phyloP scores from a whole-genome alignment of 2,888 invertebrate species.

The Metellina segmentata region DNA sequence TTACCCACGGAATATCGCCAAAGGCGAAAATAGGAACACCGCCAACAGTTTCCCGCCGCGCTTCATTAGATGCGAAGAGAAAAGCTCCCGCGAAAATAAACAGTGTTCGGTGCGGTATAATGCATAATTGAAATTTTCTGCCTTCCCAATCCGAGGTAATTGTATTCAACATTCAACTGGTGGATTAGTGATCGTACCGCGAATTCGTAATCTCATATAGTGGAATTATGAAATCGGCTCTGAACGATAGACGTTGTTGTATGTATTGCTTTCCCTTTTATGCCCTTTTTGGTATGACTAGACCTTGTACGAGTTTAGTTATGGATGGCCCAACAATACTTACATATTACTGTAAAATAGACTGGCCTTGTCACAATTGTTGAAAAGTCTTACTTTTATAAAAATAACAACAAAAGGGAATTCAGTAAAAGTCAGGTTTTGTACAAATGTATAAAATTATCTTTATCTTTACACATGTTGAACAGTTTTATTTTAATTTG shows the following conservation, averaged over 20 bases:
- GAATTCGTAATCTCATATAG: neutral
- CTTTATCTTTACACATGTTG: too few species aligned
- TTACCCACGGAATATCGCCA: conserved; percentile 72
- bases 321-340: too few species aligned
- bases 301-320: too few species aligned
- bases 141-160: neutral
- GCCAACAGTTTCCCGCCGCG: conserved; percentile 38
- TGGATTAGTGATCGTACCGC: conserved; percentile 1
- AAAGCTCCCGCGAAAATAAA: conserved; percentile 8
- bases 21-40: conserved; percentile 55
- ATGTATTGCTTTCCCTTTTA: neutral
- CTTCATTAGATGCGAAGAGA: conserved; percentile 34
- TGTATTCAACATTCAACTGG: conserved; percentile 46
- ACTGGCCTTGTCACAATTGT: too few species aligned
- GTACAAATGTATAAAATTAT: too few species aligned
- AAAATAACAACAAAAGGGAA: too few species aligned
- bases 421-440: too few species aligned
- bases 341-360: too few species aligned
- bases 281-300: too few species aligned
- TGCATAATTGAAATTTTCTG: conserved; percentile 43
- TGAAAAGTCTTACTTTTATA: too few species aligned
- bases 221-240: neutral
- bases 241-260: neutral
- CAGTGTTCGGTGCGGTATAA: neutral
- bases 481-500: too few species aligned